Conservation (phyloP, 2,113 vertebrate species). For the Osmerus eperlanus region DNA sequence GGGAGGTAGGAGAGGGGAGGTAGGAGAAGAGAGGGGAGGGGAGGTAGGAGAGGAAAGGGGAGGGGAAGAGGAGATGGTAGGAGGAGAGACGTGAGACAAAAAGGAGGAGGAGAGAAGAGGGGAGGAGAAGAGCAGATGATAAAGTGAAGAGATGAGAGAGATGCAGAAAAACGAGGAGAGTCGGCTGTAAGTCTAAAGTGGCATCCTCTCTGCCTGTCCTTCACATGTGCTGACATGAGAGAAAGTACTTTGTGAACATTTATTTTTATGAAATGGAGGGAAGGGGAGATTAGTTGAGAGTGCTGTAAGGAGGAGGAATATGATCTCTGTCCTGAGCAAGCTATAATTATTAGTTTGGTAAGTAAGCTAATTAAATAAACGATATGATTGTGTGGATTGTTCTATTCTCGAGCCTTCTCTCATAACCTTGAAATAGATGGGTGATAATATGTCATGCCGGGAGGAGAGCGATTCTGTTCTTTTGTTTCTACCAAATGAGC, state of each 20-base stretch:
- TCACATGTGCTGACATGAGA: background rate
- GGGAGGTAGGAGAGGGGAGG: background rate
- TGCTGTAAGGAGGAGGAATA: no score
- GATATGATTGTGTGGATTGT: background rate
- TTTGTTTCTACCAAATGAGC: background rate
- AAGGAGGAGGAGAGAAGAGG: no score
- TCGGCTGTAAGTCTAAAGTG: no score
- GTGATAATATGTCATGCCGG: background rate
- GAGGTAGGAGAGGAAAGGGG: background rate
- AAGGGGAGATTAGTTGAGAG: no score
- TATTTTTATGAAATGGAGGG: no score
- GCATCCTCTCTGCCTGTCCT: background rate
- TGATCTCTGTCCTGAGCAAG: background rate
- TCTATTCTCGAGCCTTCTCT: background rate
- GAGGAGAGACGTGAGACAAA: background rate
- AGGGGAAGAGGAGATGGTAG: no score
- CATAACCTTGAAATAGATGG: background rate
- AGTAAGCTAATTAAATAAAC: background rate
- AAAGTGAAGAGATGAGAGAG: no score
- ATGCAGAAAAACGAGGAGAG: no score
- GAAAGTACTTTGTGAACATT: no score
- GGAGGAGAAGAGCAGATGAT: no score
- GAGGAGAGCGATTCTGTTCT: background rate
- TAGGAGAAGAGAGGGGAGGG: background rate
- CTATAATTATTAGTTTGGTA: background rate